Base-by-base conservation (phyloP, 1,140 invertebrate genomes). In the Octopus bimaculoides region DNA sequence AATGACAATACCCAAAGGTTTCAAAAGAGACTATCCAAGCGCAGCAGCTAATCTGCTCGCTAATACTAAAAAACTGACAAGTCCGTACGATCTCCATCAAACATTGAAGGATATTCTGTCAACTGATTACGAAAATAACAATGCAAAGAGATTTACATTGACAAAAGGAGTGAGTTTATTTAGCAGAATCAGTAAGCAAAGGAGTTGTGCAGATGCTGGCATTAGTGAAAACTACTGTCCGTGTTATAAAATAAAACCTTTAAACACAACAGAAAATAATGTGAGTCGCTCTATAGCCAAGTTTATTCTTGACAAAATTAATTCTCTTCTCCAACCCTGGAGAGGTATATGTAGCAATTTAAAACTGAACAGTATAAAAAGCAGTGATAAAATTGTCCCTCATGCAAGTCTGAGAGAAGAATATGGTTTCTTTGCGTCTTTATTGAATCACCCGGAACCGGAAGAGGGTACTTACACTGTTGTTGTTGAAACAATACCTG, bases 21-120 rank as follows among this genome's bases (percentile, higher is more conserved):
- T 82, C 7, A 75, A 54, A 73, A 56, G 52, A 17, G 53, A 73
- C 66, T 78, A 61, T n/a, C 54, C 52, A 10, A n/a, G 54, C 4
- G 54, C 77, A 7, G 77, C 9, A 66, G 61, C 61, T 69, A 75
- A 54, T 76, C 26, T 82, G 4, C 41, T 8, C 26, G 14, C 56
- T 20, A 82, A 82, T 71, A 75, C 76, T 12, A 54, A 61, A 20
- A 14, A 56, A 9, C 78, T 79, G 1, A 79, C 78, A n/a, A 79
- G 41, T 52, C 78, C 78, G 10, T 79, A 71, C 5, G 78, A 79
- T 55, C 5, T 79, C 6, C 78, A 79, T 55, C 14, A 71, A 53
- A 79, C 78, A 1, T 66, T 79, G 54, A 71, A 61, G 20, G 78
- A 71, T 76, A 71, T 79, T n/a, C 61, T 79, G 7, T 41, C 20